A percentile compares a stretch with the other conserved stretches of the same genome.
Evolutionary conservation across 2,888 invertebrate genomes (phyloP).

Genomic region (Thecocarcelia acutangulata): DNA sequence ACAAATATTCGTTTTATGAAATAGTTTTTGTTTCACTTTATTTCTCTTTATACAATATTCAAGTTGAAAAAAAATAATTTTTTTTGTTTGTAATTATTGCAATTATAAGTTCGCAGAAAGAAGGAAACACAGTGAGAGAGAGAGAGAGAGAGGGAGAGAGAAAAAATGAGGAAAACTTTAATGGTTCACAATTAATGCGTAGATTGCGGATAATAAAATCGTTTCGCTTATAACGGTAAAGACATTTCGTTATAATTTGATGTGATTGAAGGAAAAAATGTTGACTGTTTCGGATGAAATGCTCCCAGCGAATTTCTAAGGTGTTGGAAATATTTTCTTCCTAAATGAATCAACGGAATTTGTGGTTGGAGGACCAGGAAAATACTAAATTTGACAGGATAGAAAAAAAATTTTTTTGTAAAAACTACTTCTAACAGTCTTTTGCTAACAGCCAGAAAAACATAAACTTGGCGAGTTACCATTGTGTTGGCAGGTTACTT

Average conservation of each 20-base stretch:
- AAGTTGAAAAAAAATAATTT: neutral
- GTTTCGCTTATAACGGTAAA: slow-evolving; percentile 42
- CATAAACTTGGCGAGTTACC: too few species aligned
- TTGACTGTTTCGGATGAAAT: slow-evolving; percentile 12
- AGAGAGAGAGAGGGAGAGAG: too few species aligned
- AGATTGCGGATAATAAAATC: slow-evolving; percentile 54
- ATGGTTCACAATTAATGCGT: slow-evolving; percentile 30
- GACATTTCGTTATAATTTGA: slow-evolving; percentile 19
- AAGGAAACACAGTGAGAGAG: too few species aligned
- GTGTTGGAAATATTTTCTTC: too few species aligned
- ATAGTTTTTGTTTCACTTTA: slow-evolving; percentile 35
- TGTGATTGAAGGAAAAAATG: slow-evolving; percentile 49
- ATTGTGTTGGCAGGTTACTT: too few species aligned
- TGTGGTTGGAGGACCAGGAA: too few species aligned
- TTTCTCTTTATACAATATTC: slow-evolving; percentile 15
- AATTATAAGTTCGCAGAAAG: slow-evolving; percentile 54
- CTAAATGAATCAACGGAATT: too few species aligned
- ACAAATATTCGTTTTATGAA: slow-evolving; percentile 51
- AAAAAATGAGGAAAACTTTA: slow-evolving; percentile 32
- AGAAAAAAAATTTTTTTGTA: too few species aligned
- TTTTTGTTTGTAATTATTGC: slow-evolving; percentile 49
- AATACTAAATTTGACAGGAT: too few species aligned
- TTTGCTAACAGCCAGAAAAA: too few species aligned
- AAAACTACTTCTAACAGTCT: too few species aligned
- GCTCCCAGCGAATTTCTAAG: too few species aligned